These are phyloP conservation scores for Netelia melanura DNA, from an alignment of 2,888 invertebrate species.

Conservation along the genomic window DNA sequence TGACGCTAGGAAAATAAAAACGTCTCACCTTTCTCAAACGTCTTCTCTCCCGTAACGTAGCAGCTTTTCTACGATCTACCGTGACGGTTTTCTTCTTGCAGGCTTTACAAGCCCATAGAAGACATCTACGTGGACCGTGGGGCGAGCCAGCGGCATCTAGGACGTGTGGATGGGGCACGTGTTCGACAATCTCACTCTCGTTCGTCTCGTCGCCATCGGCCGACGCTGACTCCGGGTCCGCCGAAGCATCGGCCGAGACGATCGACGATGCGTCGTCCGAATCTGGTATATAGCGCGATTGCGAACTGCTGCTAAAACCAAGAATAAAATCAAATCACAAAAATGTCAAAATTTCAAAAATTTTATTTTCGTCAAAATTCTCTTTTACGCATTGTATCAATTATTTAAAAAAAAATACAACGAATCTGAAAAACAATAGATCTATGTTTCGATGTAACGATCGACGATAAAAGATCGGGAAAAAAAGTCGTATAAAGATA, in stretches of 20 bases:
- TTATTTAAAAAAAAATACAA: background rate
- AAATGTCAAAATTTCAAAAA: background rate
- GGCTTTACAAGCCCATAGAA: constrained; percentile 98
- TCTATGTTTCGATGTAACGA: too few species aligned
- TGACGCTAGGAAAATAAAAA: constrained; percentile 5
- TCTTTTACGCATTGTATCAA: background rate
- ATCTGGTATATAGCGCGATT: constrained; percentile 79
- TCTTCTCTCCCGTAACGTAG: constrained; percentile 96
- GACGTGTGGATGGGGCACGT: constrained; percentile 83
- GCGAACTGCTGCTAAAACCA: constrained; percentile 74
- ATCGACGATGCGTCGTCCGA: constrained; percentile 83
- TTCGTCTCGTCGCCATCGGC: constrained; percentile 77
- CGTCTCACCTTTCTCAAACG: constrained; percentile 94
- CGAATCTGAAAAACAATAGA: background rate
- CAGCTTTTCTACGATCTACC: constrained; percentile 98
- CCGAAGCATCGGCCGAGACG: constrained; percentile 81
- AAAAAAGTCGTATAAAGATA: background rate
- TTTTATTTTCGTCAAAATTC: background rate
- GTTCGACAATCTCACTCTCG: constrained; percentile 77
- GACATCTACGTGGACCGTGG: constrained; percentile 90
- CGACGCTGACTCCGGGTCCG: constrained; percentile 80
- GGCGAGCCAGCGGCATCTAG: constrained; percentile 79
- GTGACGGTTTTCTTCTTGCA: constrained; percentile 98
- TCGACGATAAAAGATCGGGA: background rate
- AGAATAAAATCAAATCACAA: background rate